Percentiles rank a stretch among this genome's conserved stretches.
Evolutionary conservation across 2,797 vertebrate species (phyloP).

Genomic region (Rhodeus uyekii): DNA sequence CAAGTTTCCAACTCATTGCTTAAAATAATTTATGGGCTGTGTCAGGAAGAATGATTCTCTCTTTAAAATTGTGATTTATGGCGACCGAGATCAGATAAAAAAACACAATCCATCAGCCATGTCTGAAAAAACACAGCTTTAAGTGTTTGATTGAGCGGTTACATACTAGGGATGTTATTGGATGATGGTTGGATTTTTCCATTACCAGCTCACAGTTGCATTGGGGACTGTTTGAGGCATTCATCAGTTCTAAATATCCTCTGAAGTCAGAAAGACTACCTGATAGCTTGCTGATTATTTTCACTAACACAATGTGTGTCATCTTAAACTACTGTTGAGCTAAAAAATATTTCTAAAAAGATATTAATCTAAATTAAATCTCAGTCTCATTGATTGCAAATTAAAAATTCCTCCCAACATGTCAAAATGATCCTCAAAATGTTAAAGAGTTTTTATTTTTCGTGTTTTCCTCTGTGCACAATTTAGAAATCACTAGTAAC

Average conservation of each 20-base stretch:
- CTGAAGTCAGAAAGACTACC: too few species aligned
- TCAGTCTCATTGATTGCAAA: background rate
- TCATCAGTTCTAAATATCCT: background rate
- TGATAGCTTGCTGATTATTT: too few species aligned
- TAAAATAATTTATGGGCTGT: background rate
- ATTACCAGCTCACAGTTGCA: background rate
- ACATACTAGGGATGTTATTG: background rate
- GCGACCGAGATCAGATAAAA: background rate
- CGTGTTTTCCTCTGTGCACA: background rate
- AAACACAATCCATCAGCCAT: background rate
- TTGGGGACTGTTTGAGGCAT: background rate
- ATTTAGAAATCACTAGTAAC: background rate
- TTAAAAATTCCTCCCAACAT: too few species aligned
- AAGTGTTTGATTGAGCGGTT: conserved; percentile 7
- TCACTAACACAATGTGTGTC: background rate
- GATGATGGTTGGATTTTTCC: background rate
- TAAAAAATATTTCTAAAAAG: too few species aligned
- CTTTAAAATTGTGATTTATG: conserved; percentile 7
- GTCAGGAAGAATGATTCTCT: background rate
- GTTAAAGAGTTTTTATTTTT: background rate
- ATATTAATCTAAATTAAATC: background rate
- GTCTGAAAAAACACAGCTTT: background rate
- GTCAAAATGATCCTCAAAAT: background rate
- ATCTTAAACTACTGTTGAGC: background rate
- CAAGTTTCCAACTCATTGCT: background rate